These are phyloP conservation scores for Callinectes sapidus DNA, from an alignment of 2,888 invertebrate species.

Conservation along the genomic window DNA sequence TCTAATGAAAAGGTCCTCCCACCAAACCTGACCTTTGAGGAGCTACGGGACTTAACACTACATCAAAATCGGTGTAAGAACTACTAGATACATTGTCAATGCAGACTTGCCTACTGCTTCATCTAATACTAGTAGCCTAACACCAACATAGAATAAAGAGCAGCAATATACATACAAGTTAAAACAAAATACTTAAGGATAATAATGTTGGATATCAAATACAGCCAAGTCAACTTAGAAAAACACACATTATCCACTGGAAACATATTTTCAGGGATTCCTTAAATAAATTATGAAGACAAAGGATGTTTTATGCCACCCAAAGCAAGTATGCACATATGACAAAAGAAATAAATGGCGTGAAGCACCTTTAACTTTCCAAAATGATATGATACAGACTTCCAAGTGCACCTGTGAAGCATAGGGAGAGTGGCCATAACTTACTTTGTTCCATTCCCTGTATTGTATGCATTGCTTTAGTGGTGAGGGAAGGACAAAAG, in stretches of 20 bases:
- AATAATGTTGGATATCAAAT: not conserved
- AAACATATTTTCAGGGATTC: conserved; percentile 6
- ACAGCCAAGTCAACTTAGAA: not conserved
- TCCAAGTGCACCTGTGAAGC: not conserved
- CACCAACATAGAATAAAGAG: conserved; percentile 2
- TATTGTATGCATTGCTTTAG: conserved; percentile 24
- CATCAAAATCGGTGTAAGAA: not conserved
- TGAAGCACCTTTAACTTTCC: not conserved
- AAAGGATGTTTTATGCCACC: not conserved
- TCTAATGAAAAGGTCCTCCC: not conserved
- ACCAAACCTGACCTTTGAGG: not conserved
- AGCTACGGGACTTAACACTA: not conserved
- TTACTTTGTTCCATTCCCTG: not conserved
- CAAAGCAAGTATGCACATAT: not conserved
- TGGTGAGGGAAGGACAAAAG: not conserved
- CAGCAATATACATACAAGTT: not conserved
- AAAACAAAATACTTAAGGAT: conserved; percentile 19
- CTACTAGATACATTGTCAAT: not conserved
- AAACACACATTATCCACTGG: conserved; percentile 30
- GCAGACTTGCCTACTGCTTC: not conserved
- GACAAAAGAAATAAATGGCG: not conserved
- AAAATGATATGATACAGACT: not conserved
- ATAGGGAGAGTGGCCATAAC: not conserved
- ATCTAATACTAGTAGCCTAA: conserved; percentile 15
- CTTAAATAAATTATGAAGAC: not conserved